Conservation (phyloP, 2,797 vertebrate genomes). For the Emydoidea blandingii region DNA sequence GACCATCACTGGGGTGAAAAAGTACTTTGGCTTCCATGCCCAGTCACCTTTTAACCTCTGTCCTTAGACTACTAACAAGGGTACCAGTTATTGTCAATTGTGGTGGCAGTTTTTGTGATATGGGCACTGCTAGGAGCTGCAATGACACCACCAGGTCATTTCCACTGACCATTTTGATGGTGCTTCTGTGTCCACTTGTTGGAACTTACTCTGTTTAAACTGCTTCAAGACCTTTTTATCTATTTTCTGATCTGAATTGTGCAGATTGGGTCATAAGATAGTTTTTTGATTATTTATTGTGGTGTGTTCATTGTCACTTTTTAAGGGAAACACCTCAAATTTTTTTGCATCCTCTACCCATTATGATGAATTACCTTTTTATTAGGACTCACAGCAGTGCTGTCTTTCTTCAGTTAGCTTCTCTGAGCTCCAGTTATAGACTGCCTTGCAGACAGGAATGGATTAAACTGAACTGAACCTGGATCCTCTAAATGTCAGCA, state of each 20-base stretch:
- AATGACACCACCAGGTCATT: neutral
- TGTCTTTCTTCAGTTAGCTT: neutral
- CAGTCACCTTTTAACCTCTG: neutral
- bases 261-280: neutral
- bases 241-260: neutral
- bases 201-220: neutral
- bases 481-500: neutral
- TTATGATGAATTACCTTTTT: neutral
- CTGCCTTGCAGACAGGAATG: neutral
- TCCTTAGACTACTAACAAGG: neutral
- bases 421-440: neutral
- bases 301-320: neutral
- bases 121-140: neutral
- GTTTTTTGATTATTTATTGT: neutral
- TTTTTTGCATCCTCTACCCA: neutral
- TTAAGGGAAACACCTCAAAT: neutral
- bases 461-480: neutral
- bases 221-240: neutral
- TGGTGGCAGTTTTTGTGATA: accelerated
- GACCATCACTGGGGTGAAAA: neutral
- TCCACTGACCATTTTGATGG: neutral
- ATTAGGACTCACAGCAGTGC: neutral
- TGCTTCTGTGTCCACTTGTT: neutral
- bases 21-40: neutral
- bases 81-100: neutral